A percentile compares a stretch with the other conserved stretches of the same genome.
phyloP scores from a whole-genome alignment of 2,888 invertebrate genomes.

The Drosophila dives region DNA sequence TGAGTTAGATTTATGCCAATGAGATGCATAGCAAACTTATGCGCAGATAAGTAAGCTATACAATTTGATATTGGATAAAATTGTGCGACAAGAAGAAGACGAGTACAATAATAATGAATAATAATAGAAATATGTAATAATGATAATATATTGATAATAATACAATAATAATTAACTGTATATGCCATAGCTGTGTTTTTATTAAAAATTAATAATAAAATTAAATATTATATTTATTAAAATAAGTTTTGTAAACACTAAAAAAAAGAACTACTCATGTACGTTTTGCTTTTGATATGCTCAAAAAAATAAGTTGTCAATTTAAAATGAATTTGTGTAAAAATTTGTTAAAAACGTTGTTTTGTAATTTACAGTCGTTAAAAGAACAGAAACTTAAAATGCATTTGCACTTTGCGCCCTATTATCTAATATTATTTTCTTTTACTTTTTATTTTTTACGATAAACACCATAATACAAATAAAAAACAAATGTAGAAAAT shows the following conservation, averaged over 20 bases:
- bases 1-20: constrained; percentile 22
- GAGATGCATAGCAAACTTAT: constrained; percentile 55
- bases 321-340: constrained; percentile 27
- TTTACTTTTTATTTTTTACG: constrained; percentile 2
- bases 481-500: constrained; percentile 61
- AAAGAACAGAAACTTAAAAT: constrained; percentile 37
- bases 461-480: constrained; percentile 29
- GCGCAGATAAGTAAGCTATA: constrained; percentile 63
- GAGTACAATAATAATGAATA: constrained; percentile 22
- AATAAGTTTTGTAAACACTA: constrained; percentile 44
- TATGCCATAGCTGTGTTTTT: constrained; percentile 50
- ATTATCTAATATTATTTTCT: constrained; percentile 5
- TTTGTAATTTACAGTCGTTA: constrained; percentile 56
- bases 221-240: constrained; percentile 51
- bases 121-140: constrained; percentile 31
- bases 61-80: constrained; percentile 16
- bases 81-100: constrained; percentile 17
- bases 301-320: constrained; percentile 44
- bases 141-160: constrained; percentile 47
- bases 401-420: constrained; percentile 44
- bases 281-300: constrained; percentile 31
- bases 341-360: background rate
- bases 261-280: constrained; percentile 32
- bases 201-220: constrained; percentile 62
- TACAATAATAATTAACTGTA: constrained; percentile 56